Base-by-base conservation (phyloP, 2,888 invertebrate species). In the Epistrophella euchroma region DNA sequence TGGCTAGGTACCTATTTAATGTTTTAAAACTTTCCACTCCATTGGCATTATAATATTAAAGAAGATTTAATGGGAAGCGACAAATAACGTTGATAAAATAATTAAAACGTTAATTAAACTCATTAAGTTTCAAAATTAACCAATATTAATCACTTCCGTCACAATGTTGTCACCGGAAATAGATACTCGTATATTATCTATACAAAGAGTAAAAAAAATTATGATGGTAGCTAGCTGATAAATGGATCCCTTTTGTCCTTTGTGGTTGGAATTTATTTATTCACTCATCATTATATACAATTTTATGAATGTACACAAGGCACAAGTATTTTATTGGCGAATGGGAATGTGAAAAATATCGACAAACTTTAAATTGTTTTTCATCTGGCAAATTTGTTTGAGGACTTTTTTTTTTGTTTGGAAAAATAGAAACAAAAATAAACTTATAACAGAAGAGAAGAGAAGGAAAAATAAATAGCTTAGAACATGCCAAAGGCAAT, bases 61-160 rank as follows among this genome's bases (percentile, higher is more conserved):
- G 19, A 4, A 58, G 13, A 17, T 22, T 28, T 56, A 62, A 68
- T 66, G 32, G 58, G 52, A 66, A 68, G 45, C 58, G 40, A 77
- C 72, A 79, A 71, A 74, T 17, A n/a, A n/a, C n/a, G 32, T 40
- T 56, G 56, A 74, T 68, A 79, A 56, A 60, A 73, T 50, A 47
- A 28, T 56, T 55, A 40, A 66, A 58, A 66, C 37, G 71, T 19
- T 28, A 62, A 68, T 45, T 47, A 60, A 56, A 15, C 50, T 62
- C 35, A 78, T 74, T 74, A 47, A 52, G 55, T 83, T 70, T 45
- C 11, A 55, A 62, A 71, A 80, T 80, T 72, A 75, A 66, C 43
- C 74, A 37, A 66, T 56, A 84, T 79, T 58, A 80, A 84, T 84
- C 74, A 75, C 56, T 64, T 79, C 66, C 58, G 64, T 40, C 19